These are phyloP conservation scores for Congeria kusceri DNA, from an alignment of 2,888 invertebrate genomes.

Conservation along the genomic window DNA sequence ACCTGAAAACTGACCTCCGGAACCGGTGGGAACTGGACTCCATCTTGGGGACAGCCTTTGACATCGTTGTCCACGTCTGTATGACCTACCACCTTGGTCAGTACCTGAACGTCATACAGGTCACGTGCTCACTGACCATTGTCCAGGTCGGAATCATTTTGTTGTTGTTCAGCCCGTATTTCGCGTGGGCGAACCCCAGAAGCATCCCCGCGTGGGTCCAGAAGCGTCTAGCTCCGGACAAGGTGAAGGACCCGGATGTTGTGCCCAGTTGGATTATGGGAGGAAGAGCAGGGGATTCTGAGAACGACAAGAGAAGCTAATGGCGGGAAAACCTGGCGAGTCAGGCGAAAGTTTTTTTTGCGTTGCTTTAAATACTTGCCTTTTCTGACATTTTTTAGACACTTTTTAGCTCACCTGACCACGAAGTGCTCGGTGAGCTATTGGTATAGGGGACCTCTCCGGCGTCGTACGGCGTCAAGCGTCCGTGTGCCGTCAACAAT, in stretches of 20 bases:
- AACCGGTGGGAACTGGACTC: slow-evolving; percentile 72
- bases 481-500: too few species aligned
- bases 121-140: slow-evolving; percentile 61
- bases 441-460: too few species aligned
- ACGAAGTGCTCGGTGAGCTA: too few species aligned
- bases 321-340: too few species aligned
- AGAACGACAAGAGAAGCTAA: too few species aligned
- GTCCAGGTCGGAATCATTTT: slow-evolving; percentile 62
- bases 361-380: too few species aligned
- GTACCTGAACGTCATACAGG: slow-evolving; percentile 68
- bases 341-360: too few species aligned
- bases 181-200: slow-evolving; percentile 77
- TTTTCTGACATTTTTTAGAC: too few species aligned
- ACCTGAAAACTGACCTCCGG: slow-evolving; percentile 66
- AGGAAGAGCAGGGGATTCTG: too few species aligned
- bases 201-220: slow-evolving; percentile 77
- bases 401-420: too few species aligned
- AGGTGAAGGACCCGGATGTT: background rate
- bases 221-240: slow-evolving; percentile 69
- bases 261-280: too few species aligned
- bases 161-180: slow-evolving; percentile 74
- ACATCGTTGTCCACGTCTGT: slow-evolving; percentile 74
- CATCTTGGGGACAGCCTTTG: slow-evolving; percentile 77
- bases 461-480: too few species aligned
- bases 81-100: slow-evolving; percentile 73